A percentile compares a stretch with the other conserved stretches of the same genome.
Evolutionary conservation across 2,113 vertebrate genomes (phyloP).

Genomic region (Ardeotis arabs): DNA sequence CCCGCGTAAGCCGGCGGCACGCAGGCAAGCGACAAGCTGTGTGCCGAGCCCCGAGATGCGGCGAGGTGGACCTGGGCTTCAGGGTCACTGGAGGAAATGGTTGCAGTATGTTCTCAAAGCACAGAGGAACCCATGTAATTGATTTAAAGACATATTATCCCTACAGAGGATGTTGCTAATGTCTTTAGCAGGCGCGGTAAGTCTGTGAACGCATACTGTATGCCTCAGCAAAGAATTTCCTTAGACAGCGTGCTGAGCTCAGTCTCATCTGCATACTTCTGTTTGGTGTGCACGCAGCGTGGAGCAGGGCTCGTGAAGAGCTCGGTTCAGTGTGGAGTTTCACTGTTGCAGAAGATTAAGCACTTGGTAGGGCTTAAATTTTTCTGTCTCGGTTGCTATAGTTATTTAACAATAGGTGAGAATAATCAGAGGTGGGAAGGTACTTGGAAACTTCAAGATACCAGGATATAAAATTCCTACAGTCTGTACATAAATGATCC

Average conservation of each 20-base stretch:
- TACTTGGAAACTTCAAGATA: not conserved
- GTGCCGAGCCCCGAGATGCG: not conserved
- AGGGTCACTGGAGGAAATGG: not conserved
- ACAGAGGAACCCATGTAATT: conserved; percentile 8
- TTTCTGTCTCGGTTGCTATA: not conserved
- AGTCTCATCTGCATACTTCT: not conserved
- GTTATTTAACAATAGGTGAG: not conserved
- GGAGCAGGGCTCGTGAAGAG: not conserved
- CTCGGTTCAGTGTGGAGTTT: not conserved
- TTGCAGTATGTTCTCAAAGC: conserved; percentile 12
- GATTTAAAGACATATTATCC: conserved; percentile 45
- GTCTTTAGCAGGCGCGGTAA: conserved; percentile 17
- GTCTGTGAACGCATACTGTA: not conserved
- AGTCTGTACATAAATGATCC: not conserved
- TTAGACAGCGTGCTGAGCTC: conserved; percentile 1
- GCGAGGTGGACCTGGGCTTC: not conserved
- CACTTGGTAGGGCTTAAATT: not conserved
- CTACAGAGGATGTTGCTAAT: conserved; percentile 1
- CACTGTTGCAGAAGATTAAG: not conserved
- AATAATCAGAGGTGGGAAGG: not conserved
- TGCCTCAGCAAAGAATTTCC: conserved; percentile 23
- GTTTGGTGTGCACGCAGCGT: not conserved
- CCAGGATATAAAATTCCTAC: not conserved
- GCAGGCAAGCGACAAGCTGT: rapidly evolving
- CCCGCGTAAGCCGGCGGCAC: rapidly evolving